These are phyloP conservation scores for Poeciliopsis occidentalis DNA, from an alignment of 2,113 vertebrate species.

Conservation along the genomic window DNA sequence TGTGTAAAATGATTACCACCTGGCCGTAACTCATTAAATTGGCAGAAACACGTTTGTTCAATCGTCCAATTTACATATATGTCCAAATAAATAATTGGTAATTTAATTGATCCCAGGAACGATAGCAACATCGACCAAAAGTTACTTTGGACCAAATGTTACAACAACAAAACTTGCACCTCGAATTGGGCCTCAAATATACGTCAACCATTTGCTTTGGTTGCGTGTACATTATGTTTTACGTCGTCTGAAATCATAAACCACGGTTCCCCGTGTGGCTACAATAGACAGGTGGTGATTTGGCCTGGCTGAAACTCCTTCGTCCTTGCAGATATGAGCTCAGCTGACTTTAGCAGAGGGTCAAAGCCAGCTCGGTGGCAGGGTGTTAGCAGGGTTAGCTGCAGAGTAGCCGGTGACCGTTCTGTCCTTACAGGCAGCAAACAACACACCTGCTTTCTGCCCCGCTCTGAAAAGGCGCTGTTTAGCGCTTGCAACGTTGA, in stretches of 20 bases:
- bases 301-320: background rate
- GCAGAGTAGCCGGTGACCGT: background rate
- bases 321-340: slow-evolving; percentile 56
- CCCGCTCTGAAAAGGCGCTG: background rate
- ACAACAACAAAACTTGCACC: background rate
- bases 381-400: slow-evolving; percentile 4
- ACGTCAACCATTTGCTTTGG: background rate
- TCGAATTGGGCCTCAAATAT: background rate
- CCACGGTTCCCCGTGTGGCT: background rate
- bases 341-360: slow-evolving; percentile 48
- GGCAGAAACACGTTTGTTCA: background rate
- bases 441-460: background rate
- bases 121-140: background rate
- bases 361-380: slow-evolving; percentile 30
- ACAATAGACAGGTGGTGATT: background rate
- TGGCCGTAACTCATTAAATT: background rate
- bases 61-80: no score
- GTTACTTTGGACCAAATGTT: background rate
- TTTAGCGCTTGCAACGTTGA: background rate
- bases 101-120: background rate
- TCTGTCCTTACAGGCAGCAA: background rate
- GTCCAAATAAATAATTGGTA: background rate
- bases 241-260: background rate
- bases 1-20: background rate
- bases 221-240: background rate